Conservation (phyloP, 2,113 vertebrate species). For the Hippoglossus stenolepis region DNA sequence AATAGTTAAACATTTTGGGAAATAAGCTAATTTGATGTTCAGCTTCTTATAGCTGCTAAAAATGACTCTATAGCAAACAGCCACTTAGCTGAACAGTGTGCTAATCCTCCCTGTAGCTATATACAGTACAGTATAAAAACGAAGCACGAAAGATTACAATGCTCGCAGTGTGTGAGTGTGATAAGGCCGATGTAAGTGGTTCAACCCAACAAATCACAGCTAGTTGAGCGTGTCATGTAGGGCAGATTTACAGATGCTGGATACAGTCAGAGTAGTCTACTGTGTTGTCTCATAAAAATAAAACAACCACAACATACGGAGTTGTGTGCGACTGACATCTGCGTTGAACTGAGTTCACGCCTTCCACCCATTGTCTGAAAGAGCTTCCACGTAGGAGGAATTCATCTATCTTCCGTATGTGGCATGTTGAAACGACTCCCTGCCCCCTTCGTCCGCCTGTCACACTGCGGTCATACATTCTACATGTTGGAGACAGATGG, state of each 20-base stretch:
- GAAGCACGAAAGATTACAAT: background rate
- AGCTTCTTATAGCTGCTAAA: too few relatives aligned
- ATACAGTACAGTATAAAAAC: background rate
- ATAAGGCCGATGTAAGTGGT: background rate
- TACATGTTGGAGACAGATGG: constrained; percentile 4
- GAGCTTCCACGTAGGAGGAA: constrained; percentile 14
- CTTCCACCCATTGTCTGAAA: background rate
- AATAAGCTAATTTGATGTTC: too few relatives aligned
- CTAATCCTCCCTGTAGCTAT: background rate
- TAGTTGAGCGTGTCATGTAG: background rate
- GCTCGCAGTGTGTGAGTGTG: background rate
- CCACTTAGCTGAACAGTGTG: background rate
- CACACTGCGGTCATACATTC: constrained; percentile 6
- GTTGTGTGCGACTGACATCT: background rate
- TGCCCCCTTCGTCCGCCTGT: background rate
- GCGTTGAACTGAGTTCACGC: background rate
- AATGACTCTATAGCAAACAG: background rate
- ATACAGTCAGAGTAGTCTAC: background rate
- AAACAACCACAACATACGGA: background rate
- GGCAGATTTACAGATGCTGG: background rate
- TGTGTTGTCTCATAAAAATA: background rate
- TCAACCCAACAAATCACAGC: background rate
- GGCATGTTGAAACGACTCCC: constrained; percentile 5
- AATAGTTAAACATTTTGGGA: too few relatives aligned
- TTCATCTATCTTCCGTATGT: background rate